Conservation (phyloP, 1,140 invertebrate species). For the Xylocopa sonorina region DNA sequence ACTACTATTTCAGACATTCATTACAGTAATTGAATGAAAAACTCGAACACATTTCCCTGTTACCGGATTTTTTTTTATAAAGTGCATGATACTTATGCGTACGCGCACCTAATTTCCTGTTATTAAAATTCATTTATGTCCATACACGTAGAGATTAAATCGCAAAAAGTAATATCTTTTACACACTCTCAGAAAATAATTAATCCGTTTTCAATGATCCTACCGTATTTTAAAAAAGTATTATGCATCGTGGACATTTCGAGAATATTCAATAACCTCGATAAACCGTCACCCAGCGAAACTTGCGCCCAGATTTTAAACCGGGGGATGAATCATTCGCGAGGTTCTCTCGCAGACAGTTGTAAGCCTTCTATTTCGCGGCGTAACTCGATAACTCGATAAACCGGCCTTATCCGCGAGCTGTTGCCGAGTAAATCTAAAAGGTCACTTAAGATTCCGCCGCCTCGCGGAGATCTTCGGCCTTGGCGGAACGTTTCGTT, state of each 20-base stretch:
- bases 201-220: too few relatives aligned
- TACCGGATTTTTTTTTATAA: too few relatives aligned
- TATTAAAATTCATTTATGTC: too few relatives aligned
- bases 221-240: neutral
- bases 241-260: slow-evolving; percentile 7
- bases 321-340: slow-evolving; percentile 50
- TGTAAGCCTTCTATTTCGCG: slow-evolving; percentile 48
- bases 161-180: too few relatives aligned
- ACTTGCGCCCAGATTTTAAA: slow-evolving; percentile 46
- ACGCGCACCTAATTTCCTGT: too few relatives aligned
- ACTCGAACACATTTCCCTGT: too few relatives aligned
- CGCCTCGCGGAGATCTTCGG: slow-evolving; percentile 12
- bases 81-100: too few relatives aligned
- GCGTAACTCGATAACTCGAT: slow-evolving; percentile 66
- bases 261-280: slow-evolving; percentile 56
- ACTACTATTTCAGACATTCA: too few relatives aligned
- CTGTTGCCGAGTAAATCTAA: slow-evolving; percentile 66
- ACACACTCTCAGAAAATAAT: neutral
- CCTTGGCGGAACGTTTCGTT: neutral
- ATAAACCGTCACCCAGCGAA: slow-evolving; percentile 18
- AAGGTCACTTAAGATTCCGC: slow-evolving; percentile 69
- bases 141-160: too few relatives aligned
- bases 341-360: slow-evolving; percentile 24
- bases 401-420: slow-evolving; percentile 53
- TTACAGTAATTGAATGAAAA: too few relatives aligned